Conservation (phyloP, 2,113 vertebrate species). For the Elachura formosa region DNA sequence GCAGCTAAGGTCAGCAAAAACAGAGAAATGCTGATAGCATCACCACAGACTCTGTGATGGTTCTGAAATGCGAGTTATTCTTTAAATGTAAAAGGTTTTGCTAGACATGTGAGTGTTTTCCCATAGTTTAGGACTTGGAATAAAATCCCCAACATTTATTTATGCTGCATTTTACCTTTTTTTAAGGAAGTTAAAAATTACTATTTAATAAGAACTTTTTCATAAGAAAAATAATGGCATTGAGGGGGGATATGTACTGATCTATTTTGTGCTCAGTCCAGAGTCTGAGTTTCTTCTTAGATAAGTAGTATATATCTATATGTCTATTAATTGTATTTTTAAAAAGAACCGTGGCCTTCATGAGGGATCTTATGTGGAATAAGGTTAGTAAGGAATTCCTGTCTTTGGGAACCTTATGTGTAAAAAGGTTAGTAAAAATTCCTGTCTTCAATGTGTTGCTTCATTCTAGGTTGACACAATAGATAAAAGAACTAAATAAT, state of each 20-base stretch:
- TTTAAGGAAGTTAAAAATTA: background rate
- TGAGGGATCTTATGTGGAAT: background rate
- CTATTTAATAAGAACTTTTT: background rate
- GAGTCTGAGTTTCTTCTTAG: background rate
- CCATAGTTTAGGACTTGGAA: background rate
- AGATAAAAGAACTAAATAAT: background rate
- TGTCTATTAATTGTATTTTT: background rate
- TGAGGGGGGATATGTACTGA: background rate
- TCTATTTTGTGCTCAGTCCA: background rate
- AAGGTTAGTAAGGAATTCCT: background rate
- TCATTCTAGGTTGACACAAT: background rate
- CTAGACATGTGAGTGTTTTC: background rate
- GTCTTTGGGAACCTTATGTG: too few species aligned
- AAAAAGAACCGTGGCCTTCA: background rate
- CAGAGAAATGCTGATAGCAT: slow-evolving; percentile 25
- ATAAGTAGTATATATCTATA: background rate
- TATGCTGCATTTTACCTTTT: background rate
- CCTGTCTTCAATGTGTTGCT: background rate
- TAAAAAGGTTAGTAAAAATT: too few species aligned
- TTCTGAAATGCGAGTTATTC: background rate
- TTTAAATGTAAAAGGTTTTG: background rate
- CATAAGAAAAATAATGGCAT: background rate
- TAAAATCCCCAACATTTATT: background rate
- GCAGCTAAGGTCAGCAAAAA: slow-evolving; percentile 51
- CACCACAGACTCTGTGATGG: background rate